These are phyloP conservation scores for Drosophila ananassae DNA, from an alignment of 1,140 invertebrate species.

Conservation along the genomic window DNA sequence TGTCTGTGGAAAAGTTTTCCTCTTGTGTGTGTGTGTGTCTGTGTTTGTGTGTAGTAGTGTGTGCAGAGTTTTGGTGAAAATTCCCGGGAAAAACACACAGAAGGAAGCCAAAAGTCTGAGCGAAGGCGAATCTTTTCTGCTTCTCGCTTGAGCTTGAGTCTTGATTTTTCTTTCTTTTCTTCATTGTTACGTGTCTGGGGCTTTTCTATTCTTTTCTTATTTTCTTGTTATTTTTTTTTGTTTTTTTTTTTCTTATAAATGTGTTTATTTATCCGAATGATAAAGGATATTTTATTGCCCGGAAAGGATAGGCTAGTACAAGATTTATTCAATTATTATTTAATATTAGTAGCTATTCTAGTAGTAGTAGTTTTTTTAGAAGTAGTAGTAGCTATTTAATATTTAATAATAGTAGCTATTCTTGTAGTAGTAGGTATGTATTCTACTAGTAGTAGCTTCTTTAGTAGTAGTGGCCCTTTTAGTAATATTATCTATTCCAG, in stretches of 20 bases:
- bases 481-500: no score
- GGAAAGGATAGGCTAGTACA: conserved; percentile 5
- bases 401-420: no score
- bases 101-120: conserved; percentile 47
- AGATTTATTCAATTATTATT: conserved; percentile 33
- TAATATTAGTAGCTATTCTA: neutral
- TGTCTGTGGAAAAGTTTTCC: conserved; percentile 49
- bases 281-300: conserved; percentile 31
- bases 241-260: conserved; percentile 18
- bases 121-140: conserved; percentile 40
- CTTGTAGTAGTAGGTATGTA: no score
- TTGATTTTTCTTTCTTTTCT: conserved; percentile 20
- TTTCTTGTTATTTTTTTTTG: neutral
- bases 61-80: conserved; percentile 40
- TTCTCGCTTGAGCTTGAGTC: neutral
- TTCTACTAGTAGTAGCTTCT: no score
- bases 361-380: no score
- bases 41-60: no score
- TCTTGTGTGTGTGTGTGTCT: conserved; percentile 16
- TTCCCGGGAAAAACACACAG: conserved; percentile 32
- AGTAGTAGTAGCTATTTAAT: no score
- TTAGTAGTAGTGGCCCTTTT: no score
- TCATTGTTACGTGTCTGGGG: conserved; percentile 29
- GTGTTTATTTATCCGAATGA: conserved; percentile 15
- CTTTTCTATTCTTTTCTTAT: neutral